A percentile compares a stretch with the other conserved stretches of the same genome.
Conservation (phyloP, 1,140 invertebrate genomes). For the Sogatella furcifera region DNA sequence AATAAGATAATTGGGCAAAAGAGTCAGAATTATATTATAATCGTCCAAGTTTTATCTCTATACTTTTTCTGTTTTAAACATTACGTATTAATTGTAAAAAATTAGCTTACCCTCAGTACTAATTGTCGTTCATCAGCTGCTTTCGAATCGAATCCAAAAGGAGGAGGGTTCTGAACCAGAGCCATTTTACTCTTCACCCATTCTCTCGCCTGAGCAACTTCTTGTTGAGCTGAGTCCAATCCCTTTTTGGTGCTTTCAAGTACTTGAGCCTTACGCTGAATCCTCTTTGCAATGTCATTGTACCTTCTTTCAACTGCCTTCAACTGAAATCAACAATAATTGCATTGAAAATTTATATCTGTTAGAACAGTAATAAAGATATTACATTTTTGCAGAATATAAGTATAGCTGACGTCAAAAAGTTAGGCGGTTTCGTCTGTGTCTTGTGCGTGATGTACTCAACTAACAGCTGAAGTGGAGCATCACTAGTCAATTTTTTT, state of each 20-base stretch:
- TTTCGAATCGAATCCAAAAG: conserved; percentile 62
- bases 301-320: conserved; percentile 73
- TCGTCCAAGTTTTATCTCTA: too few species aligned
- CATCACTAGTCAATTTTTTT: too few species aligned
- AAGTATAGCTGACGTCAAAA: too few species aligned
- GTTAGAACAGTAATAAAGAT: not conserved
- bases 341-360: too few species aligned
- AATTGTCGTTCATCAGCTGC: conserved; percentile 59
- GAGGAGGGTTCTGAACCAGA: conserved; percentile 49
- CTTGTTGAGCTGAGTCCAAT: conserved; percentile 41
- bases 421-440: too few species aligned
- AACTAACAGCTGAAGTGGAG: too few species aligned
- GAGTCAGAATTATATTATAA: too few species aligned
- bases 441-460: too few species aligned
- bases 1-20: too few species aligned
- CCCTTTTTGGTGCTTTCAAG: conserved; percentile 69
- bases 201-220: conserved; percentile 56
- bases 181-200: conserved; percentile 70
- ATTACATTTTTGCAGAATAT: too few species aligned
- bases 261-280: conserved; percentile 70
- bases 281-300: conserved; percentile 69
- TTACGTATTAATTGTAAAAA: too few species aligned
- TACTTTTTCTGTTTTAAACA: too few species aligned
- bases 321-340: conserved; percentile 37
- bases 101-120: conserved; percentile 42